These are phyloP conservation scores for Peromyscus californicus DNA, from an alignment of 2,113 vertebrate genomes.

Conservation along the genomic window DNA sequence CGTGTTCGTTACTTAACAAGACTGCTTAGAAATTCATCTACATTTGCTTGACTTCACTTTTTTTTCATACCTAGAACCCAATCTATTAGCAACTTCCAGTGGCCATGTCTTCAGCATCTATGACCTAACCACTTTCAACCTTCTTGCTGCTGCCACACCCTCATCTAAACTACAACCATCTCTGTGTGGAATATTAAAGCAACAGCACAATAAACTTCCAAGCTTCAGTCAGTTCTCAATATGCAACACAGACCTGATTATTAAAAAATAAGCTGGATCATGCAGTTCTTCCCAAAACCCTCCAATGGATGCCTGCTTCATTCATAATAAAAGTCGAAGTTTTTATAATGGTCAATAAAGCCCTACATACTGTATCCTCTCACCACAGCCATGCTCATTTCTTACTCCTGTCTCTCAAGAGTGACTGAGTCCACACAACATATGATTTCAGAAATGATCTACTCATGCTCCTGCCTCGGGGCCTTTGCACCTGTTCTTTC, in stretches of 20 bases:
- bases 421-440: background rate
- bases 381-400: slow-evolving; percentile 31
- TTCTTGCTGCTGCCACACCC: background rate
- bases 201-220: background rate
- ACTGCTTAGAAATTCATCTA: no score
- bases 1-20: no score
- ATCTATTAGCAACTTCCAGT: slow-evolving; percentile 5
- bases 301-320: background rate
- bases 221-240: background rate
- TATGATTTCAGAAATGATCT: slow-evolving; percentile 2
- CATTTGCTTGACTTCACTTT: background rate
- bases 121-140: background rate
- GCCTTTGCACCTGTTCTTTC: background rate
- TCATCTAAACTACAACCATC: slow-evolving; percentile 34
- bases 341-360: slow-evolving; percentile 6
- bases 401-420: slow-evolving; percentile 12
- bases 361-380: background rate
- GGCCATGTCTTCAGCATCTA: slow-evolving; percentile 16
- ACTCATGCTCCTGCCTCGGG: background rate
- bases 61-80: background rate
- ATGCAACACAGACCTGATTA: background rate
- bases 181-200: background rate
- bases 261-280: slow-evolving; percentile 23
- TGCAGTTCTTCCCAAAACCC: slow-evolving; percentile 45
- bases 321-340: background rate